These are phyloP conservation scores for Corythornis vintsioides DNA, from an alignment of 2,113 vertebrate species.

Conservation along the genomic window DNA sequence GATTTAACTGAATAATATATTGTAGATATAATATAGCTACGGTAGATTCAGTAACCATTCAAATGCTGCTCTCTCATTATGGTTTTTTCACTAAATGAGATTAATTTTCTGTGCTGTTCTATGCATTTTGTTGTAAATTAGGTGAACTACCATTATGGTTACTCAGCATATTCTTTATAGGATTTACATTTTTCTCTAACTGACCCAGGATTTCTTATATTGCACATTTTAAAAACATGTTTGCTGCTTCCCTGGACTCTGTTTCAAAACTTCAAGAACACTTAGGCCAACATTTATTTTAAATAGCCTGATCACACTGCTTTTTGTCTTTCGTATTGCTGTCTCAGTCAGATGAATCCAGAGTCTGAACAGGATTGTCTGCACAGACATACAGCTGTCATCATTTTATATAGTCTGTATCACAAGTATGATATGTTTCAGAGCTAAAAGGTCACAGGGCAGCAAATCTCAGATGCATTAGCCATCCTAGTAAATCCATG, in stretches of 20 bases:
- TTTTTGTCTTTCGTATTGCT: neutral
- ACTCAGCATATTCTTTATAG: neutral
- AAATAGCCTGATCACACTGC: neutral
- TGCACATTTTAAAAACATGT: neutral
- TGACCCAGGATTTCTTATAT: neutral
- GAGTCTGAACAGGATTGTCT: neutral
- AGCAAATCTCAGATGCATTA: conserved; percentile 7
- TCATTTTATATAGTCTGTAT: neutral
- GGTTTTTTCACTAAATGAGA: neutral
- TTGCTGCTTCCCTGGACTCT: neutral
- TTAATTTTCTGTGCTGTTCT: neutral
- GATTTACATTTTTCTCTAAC: neutral
- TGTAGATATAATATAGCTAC: neutral
- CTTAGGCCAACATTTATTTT: neutral
- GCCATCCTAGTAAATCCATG: neutral
- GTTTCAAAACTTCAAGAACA: neutral
- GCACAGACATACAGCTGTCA: neutral
- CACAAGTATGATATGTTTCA: neutral
- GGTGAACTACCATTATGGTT: neutral
- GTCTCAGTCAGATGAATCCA: neutral
- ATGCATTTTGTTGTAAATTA: neutral
- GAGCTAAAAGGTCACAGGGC: neutral
- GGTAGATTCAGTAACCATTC: neutral
- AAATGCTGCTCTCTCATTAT: neutral
- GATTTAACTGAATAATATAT: neutral